Percentiles rank a stretch among this genome's conserved stretches.
Conservation (phyloP, 1,140 invertebrate genomes). For the Potamilus streckersoni region DNA sequence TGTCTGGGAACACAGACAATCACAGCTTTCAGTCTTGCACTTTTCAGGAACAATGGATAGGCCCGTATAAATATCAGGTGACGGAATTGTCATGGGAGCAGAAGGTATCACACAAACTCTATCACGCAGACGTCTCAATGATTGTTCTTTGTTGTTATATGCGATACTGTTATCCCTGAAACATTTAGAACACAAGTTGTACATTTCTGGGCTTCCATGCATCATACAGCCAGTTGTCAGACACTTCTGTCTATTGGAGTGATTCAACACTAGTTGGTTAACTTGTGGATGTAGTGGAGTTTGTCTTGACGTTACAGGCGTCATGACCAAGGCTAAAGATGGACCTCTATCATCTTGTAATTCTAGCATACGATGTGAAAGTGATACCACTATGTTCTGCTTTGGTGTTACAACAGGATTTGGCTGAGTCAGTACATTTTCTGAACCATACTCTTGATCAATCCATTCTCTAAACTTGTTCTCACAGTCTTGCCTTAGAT, state of each 20-base stretch:
- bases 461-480: constrained; percentile 5
- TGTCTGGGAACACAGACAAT: constrained; percentile 42
- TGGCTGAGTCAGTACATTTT: too few species aligned
- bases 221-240: constrained; percentile 39
- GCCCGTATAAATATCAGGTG: constrained; percentile 2
- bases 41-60: constrained; percentile 34
- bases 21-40: constrained; percentile 42
- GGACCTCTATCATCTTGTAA: too few species aligned
- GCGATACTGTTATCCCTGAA: constrained; percentile 40
- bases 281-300: neutral
- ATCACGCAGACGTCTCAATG: neutral
- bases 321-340: too few species aligned
- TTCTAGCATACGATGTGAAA: too few species aligned
- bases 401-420: too few species aligned
- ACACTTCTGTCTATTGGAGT: constrained; percentile 28
- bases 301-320: neutral
- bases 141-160: constrained; percentile 24
- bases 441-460: too few species aligned
- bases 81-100: too few species aligned
- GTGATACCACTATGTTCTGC: too few species aligned
- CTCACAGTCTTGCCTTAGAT: constrained; percentile 37
- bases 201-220: constrained; percentile 38
- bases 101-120: too few species aligned
- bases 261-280: neutral
- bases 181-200: constrained; percentile 42